Conservation (phyloP, 2,797 vertebrate species). For the Aldrovandia affinis region DNA sequence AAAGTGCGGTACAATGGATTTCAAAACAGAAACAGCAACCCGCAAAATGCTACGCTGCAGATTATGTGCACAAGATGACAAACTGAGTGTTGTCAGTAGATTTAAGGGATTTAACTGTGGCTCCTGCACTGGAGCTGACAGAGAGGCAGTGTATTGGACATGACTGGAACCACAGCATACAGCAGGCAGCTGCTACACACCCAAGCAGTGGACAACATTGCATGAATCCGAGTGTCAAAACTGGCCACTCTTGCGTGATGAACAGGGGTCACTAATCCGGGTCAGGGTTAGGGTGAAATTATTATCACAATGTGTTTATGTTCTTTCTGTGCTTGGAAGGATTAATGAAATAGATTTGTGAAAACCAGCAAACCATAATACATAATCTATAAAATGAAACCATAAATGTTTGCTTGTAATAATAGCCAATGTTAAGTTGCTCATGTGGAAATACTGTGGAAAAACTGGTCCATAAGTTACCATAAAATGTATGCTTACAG, state of each 20-base stretch:
- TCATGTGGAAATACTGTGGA: background rate
- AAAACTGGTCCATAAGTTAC: too few relatives aligned
- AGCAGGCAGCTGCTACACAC: background rate
- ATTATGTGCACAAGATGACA: background rate
- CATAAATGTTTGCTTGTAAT: background rate
- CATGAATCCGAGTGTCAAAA: background rate
- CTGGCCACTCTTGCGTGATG: background rate
- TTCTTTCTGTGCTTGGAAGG: too few relatives aligned
- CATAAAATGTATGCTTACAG: too few relatives aligned
- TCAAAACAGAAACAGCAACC: too few relatives aligned
- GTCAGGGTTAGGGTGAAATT: background rate
- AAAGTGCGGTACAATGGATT: background rate
- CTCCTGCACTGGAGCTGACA: background rate
- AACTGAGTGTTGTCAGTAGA: background rate
- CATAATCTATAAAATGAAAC: too few relatives aligned
- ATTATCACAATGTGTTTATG: background rate
- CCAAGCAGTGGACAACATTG: background rate
- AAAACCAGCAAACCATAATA: too few relatives aligned
- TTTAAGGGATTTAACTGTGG: background rate
- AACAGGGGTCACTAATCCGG: background rate
- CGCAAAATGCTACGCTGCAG: background rate
- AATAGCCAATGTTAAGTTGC: background rate
- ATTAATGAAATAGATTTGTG: too few relatives aligned
- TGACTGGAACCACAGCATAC: background rate
- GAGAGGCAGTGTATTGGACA: background rate